Conservation (phyloP, 2,888 invertebrate species). For the Norana najaformis region DNA sequence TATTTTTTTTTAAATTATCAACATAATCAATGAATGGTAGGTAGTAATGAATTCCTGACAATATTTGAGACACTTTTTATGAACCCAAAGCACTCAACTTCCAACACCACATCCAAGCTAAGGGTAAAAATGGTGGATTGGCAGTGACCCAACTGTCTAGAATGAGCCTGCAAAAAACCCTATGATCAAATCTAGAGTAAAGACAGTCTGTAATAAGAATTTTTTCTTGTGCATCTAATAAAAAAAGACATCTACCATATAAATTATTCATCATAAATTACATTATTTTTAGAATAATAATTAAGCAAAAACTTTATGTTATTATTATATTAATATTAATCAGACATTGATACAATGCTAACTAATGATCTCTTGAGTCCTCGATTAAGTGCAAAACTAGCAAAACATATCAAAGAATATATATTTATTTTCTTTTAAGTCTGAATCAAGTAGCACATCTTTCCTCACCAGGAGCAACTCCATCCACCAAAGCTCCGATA, state of each 20-base stretch:
- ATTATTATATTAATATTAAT: not conserved
- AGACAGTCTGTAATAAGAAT: not conserved
- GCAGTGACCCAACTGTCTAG: not conserved
- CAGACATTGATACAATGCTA: not conserved
- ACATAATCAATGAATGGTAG: not conserved
- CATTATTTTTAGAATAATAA: not conserved
- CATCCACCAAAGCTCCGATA: constrained; percentile 85
- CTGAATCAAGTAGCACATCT: not conserved
- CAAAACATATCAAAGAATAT: not conserved
- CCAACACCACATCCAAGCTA: not conserved
- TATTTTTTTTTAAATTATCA: not conserved
- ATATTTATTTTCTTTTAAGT: not conserved
- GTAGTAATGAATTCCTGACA: not conserved
- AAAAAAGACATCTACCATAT: not conserved
- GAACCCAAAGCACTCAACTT: not conserved
- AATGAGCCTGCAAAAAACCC: not conserved
- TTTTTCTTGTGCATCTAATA: not conserved
- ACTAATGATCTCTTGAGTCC: not conserved
- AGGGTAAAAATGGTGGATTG: not conserved
- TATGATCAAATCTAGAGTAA: not conserved
- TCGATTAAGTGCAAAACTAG: constrained; percentile 33
- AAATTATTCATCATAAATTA: not conserved
- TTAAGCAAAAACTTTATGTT: not conserved
- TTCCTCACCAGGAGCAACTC: constrained; percentile 77
- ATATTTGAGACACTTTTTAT: not conserved